A percentile compares a stretch with the other conserved stretches of the same genome.
phyloP scores from a whole-genome alignment of 2,797 vertebrate species.

The Peromyscus eremicus region DNA sequence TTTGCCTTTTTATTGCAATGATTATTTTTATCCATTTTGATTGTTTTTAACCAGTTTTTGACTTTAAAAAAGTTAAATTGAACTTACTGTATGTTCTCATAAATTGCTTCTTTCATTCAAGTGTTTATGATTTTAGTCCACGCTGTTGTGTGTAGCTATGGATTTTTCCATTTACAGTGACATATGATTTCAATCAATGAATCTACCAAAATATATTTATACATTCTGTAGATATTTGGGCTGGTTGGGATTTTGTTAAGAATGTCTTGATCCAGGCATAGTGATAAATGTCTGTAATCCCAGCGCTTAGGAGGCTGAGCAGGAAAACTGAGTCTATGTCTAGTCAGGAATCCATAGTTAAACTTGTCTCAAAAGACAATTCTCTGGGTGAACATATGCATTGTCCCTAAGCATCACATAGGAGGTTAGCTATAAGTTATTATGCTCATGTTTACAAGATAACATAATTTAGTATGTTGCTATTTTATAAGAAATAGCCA shows the following conservation, averaged over 20 bases:
- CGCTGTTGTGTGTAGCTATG: background rate
- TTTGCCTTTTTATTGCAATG: background rate
- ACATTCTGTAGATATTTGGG: background rate
- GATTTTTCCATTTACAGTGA: background rate
- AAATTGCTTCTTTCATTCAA: background rate
- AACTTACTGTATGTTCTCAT: background rate
- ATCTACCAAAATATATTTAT: background rate
- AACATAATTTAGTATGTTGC: background rate
- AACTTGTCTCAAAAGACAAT: background rate
- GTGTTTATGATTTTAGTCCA: background rate
- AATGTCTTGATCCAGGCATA: background rate
- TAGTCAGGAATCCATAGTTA: background rate
- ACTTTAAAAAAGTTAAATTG: background rate
- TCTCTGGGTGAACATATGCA: background rate
- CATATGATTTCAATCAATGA: background rate
- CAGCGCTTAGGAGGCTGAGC: background rate
- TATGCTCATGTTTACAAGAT: background rate
- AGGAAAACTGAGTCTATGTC: background rate
- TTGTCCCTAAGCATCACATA: background rate
- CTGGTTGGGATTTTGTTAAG: background rate
- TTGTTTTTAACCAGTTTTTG: background rate
- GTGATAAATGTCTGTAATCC: background rate
- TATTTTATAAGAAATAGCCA: slow-evolving; percentile 7
- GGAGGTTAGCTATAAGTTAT: background rate
- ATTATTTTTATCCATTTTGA: background rate